Conservation (phyloP, 2,113 vertebrate genomes). For the Urocitellus parryii region DNA sequence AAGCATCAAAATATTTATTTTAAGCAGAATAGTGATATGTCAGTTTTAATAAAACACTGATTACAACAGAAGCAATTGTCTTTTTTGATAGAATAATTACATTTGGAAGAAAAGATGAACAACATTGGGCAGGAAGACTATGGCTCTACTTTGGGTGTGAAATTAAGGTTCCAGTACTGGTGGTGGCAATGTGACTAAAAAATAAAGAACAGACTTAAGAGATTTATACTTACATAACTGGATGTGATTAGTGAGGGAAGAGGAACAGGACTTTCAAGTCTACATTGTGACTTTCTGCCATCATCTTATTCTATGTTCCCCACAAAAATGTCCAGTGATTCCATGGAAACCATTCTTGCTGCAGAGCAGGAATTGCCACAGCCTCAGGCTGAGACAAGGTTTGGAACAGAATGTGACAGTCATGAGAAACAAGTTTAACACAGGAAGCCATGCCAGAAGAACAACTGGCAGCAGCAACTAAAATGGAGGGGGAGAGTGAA, state of each 20-base stretch:
- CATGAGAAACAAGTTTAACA: slow-evolving; percentile 94
- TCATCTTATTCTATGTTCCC: neutral
- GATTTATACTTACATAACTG: neutral
- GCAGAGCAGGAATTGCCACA: slow-evolving; percentile 95
- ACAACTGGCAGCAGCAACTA: neutral
- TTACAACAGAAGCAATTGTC: neutral
- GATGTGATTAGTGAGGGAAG: neutral
- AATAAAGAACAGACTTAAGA: neutral
- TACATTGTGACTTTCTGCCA: neutral
- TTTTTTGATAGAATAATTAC: neutral
- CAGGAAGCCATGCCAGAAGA: slow-evolving; percentile 91
- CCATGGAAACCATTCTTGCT: slow-evolving; percentile 94
- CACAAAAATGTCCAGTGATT: slow-evolving; percentile 32
- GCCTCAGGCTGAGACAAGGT: slow-evolving; percentile 94
- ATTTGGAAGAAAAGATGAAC: neutral
- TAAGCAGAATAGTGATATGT: neutral
- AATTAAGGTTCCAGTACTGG: neutral
- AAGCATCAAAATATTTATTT: neutral
- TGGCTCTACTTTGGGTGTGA: neutral
- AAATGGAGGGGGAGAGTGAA: neutral
- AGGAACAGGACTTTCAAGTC: neutral
- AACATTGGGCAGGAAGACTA: neutral
- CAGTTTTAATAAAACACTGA: neutral
- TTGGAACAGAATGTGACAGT: slow-evolving; percentile 95
- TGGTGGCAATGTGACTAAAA: neutral